These are phyloP conservation scores for Cryptomyrus ogoouensis DNA, from an alignment of 2,113 vertebrate species.

Conservation along the genomic window DNA sequence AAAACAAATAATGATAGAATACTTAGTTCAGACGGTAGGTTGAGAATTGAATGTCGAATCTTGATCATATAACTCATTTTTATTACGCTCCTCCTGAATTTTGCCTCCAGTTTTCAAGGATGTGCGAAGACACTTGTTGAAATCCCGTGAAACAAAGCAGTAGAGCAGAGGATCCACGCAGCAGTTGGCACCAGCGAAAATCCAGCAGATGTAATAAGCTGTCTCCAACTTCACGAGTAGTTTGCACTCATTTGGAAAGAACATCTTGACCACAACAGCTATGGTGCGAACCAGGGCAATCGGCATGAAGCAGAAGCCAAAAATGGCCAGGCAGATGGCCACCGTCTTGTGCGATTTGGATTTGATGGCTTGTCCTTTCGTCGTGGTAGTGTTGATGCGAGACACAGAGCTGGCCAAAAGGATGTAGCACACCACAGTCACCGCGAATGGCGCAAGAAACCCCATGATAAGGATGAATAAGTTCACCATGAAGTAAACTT, in stretches of 20 bases:
- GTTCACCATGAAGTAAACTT: conserved; percentile 49
- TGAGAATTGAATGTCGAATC: not conserved
- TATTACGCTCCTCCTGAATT: not conserved
- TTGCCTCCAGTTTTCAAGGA: conserved; percentile 23
- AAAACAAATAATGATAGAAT: not conserved
- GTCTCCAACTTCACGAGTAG: conserved; percentile 29
- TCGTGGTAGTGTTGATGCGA: conserved; percentile 40
- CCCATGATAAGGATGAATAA: conserved; percentile 35
- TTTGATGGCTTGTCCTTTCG: conserved; percentile 49
- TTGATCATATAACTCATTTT: not conserved
- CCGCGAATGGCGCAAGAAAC: conserved; percentile 53
- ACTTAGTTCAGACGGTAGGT: not conserved
- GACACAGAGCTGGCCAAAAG: conserved; percentile 46
- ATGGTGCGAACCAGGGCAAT: conserved; percentile 50
- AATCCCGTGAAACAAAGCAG: conserved; percentile 39
- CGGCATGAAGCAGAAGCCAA: conserved; percentile 56
- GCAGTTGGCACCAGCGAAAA: conserved; percentile 44
- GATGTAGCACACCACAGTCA: conserved; percentile 46
- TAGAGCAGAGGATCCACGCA: conserved; percentile 47
- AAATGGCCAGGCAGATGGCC: conserved; percentile 49
- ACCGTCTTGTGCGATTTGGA: conserved; percentile 55
- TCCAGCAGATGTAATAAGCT: conserved; percentile 41
- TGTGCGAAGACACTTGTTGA: conserved; percentile 31
- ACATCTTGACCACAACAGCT: conserved; percentile 37
- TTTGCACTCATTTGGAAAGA: not conserved